Base-by-base conservation (phyloP, 2,888 invertebrate genomes). In the Patella ulyssiponensis region DNA sequence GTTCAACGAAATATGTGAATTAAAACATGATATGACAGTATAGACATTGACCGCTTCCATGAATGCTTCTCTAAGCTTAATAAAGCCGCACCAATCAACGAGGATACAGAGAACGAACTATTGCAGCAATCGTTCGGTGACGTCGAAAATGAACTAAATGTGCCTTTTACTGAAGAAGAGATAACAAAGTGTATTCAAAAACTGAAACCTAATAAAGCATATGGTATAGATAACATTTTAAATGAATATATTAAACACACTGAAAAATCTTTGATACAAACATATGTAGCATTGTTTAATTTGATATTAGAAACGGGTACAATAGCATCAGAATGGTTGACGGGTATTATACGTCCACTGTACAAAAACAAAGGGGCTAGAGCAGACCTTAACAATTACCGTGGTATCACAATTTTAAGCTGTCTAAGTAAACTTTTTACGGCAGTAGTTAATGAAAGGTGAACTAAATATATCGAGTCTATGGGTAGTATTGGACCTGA, bases 311-410 rank as follows among this genome's bases (percentile, higher is more conserved):
- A 75, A 4, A 54, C 51, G 51, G 74, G 78, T 20, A 33, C n/a
- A 14, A 54, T 78, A 23, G 71, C 71, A 3, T 17, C 76, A 54
- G 53, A 20, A 12, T 78, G 75, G 71, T n/a, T 69, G 52, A 53
- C 33, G 15, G 74, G 69, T 27, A 52, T 54, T 52, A 58, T 77
- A 23, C 52, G 23, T 51, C 75, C 71, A 69, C 53, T 58, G 27
- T 75, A 70, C 74, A 74, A 71, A 58, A 77, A 74, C n/a, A 73
- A 71, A 71, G 77, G 76, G 9, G 53, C 33, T n/a, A 73, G 20
- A 69, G 33, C 20, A 20, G 74, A 77, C n/a, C 73, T 69, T 3
- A 52, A 64, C 33, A 69, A 44, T 33, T 77, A 77, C 69, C 44
- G 77, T 52, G 69, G 69, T 23, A 77, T 77, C 44, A 77, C 69